phyloP scores from a whole-genome alignment of 35 echinoderm and acorn worm species.

The Anneissia japonica region DNA sequence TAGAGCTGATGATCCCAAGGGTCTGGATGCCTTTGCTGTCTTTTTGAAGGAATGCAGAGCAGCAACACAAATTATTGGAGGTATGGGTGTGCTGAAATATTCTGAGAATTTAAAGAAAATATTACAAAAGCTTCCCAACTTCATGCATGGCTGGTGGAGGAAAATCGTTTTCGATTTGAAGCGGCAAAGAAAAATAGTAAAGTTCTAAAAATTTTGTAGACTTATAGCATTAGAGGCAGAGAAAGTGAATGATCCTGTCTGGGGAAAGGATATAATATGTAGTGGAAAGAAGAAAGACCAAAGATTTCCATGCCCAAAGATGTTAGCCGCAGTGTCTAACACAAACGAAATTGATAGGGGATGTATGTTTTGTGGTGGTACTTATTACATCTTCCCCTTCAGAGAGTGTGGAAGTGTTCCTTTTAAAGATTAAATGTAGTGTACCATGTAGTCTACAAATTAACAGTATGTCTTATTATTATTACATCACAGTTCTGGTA shows the following conservation, averaged over 20 bases:
- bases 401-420: too few relatives aligned
- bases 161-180: background rate
- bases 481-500: too few relatives aligned
- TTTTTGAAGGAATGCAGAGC: background rate
- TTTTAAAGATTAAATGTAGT: too few relatives aligned
- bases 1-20: slow-evolving; percentile 4
- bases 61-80: background rate
- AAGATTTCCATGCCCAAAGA: background rate
- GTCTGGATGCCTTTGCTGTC: background rate
- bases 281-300: background rate
- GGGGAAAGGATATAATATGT: background rate
- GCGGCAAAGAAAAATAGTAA: background rate
- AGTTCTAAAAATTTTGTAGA: background rate
- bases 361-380: background rate
- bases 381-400: too few relatives aligned
- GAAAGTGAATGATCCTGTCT: background rate
- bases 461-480: too few relatives aligned
- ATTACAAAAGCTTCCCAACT: background rate
- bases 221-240: background rate
- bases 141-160: background rate
- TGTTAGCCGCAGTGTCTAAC: background rate
- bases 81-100: background rate
- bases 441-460: too few relatives aligned
- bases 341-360: background rate
- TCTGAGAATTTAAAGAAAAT: background rate